A percentile compares a stretch with the other conserved stretches of the same genome.
phyloP scores from a whole-genome alignment of 2,113 vertebrate genomes.

The Rhinolophus sinicus region DNA sequence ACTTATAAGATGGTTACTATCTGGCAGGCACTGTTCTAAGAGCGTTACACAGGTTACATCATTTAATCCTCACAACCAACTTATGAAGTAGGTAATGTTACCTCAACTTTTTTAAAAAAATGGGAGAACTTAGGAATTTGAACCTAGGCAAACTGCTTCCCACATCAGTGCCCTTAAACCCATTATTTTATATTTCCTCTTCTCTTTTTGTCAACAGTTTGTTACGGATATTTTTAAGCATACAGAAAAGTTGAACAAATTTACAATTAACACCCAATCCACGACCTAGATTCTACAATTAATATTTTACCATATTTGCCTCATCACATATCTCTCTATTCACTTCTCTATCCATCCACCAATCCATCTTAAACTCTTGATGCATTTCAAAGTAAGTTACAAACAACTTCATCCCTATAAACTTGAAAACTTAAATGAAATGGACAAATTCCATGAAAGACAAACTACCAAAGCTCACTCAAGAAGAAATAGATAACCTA shows the following conservation, averaged over 20 bases:
- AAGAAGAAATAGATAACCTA: constrained; percentile 28
- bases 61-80: constrained; percentile 38
- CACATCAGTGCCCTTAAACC: neutral
- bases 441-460: constrained; percentile 24
- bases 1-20: constrained; percentile 20
- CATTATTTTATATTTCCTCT: constrained; percentile 21
- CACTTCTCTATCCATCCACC: neutral
- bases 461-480: constrained; percentile 36
- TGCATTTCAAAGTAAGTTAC: constrained; percentile 38
- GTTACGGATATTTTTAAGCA: constrained; percentile 44
- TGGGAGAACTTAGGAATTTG: constrained; percentile 9
- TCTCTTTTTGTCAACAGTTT: neutral
- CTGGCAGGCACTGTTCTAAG: constrained; percentile 2
- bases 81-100: constrained; percentile 20
- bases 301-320: constrained; percentile 26
- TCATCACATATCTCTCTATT: neutral
- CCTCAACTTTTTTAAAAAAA: neutral
- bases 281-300: neutral
- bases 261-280: neutral
- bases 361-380: constrained; percentile 44
- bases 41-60: neutral
- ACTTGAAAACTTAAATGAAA: constrained; percentile 35
- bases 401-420: constrained; percentile 29
- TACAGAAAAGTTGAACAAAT: constrained; percentile 12
- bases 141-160: neutral